These are phyloP conservation scores for Agrypnus murinus DNA, from an alignment of 2,888 invertebrate genomes.

Conservation along the genomic window DNA sequence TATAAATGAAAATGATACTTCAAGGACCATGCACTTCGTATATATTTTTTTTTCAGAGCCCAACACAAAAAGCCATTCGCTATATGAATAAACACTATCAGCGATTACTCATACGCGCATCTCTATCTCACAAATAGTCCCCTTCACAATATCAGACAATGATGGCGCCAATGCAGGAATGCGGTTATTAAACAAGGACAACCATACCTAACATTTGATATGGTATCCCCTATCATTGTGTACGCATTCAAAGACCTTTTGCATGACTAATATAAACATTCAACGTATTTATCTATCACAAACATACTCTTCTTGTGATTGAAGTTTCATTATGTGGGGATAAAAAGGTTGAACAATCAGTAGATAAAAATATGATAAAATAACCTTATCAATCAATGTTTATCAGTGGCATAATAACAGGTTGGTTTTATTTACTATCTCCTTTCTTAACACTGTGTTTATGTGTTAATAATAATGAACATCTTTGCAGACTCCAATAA, in stretches of 20 bases:
- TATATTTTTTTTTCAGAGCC: constrained; percentile 8
- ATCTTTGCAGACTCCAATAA: constrained; percentile 46
- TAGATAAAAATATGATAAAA: constrained; percentile 17
- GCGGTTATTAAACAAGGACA: constrained; percentile 14
- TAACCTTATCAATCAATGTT: background rate
- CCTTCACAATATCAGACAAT: constrained; percentile 7
- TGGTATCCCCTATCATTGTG: background rate
- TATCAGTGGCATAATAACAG: background rate
- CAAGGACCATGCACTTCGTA: constrained; percentile 33
- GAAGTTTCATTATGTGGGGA: background rate
- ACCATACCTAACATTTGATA: background rate
- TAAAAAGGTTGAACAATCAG: background rate
- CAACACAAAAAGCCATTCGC: constrained; percentile 10
- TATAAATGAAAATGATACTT: constrained; percentile 13
- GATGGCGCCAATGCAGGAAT: background rate
- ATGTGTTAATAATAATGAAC: background rate
- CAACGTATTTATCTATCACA: constrained; percentile 36
- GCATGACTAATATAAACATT: constrained; percentile 49
- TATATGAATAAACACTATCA: constrained; percentile 33
- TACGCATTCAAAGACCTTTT: constrained; percentile 40
- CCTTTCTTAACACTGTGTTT: no score
- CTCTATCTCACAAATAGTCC: constrained; percentile 6
- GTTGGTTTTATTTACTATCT: background rate
- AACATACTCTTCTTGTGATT: constrained; percentile 14
- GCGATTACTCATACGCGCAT: constrained; percentile 31